Base-by-base conservation (phyloP, 2,797 vertebrate species). In the Octomys mimax region DNA sequence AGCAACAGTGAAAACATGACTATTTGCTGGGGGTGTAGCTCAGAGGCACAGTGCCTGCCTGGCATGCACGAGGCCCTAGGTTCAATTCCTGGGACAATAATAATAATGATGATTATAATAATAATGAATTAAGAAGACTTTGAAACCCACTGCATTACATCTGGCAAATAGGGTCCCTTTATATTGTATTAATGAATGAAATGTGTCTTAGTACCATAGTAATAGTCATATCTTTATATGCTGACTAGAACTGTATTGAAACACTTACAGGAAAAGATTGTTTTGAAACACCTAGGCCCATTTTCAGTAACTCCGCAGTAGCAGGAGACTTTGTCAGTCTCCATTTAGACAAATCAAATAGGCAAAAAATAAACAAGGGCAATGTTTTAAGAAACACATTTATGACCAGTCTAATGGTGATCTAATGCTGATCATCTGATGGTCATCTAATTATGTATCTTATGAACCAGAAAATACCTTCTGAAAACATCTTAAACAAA, bases 401-500 rank as follows among this genome's bases (percentile, higher is more conserved):
- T 49, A 79, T 24, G 33, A 57, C 22, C 52, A 82, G 87, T 33
- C 80, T 84, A 64, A 61, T 66, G 19, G 59, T 31, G 10, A 39
- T 42, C 24, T 59, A 46, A 82, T 64, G 80, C 57, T 57, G 26
- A 39, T 81, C 49, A 77, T 42, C 31, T 68, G 46, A 21, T 31
- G 5, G 36, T 46, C 66, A 89, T 95, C 18, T 71, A 81, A 83
- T 77, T 80, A 57, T 36, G 1, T 36, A 80, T 49, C 7, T 52
- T 19, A 80, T 42, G 83, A 93, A 83, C 16, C 12, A 26, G 16
- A 92, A 89, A 24, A 14, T 18, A 64, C 7, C 21, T 82, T 61
- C 94, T 89, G 28, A 70, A 89, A 91, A 68, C 21, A 8, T 66
- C 39, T 61, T 49, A 91, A 86, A 90, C 75, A 26, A 52, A 66